Conservation (phyloP, 2,888 invertebrate genomes). For the Apocheima hispidaria region DNA sequence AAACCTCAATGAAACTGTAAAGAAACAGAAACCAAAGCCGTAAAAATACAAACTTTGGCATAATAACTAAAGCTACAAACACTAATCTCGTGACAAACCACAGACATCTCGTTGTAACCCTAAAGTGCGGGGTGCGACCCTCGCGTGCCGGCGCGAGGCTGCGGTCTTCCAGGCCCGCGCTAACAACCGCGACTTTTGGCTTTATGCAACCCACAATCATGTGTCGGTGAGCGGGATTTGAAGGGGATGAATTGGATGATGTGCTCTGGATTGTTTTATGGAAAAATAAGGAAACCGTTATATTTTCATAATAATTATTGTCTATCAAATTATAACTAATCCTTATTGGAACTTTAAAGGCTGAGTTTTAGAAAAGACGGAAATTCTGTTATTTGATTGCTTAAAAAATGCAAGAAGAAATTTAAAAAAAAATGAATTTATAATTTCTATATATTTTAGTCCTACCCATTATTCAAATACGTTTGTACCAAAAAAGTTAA, state of each 20-base stretch:
- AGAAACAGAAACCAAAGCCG: too few species aligned
- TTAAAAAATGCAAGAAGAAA: too few species aligned
- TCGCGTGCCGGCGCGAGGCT: slow-evolving; percentile 37
- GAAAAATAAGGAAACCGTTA: neutral
- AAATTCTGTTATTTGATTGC: too few species aligned
- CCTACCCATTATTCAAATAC: too few species aligned
- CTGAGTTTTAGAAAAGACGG: too few species aligned
- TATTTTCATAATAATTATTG: too few species aligned
- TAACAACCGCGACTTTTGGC: slow-evolving; percentile 60
- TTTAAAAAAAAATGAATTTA: too few species aligned
- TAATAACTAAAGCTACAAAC: slow-evolving; percentile 51
- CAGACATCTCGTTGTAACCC: slow-evolving; percentile 58
- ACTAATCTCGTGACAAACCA: slow-evolving; percentile 50
- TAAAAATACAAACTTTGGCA: slow-evolving; percentile 43
- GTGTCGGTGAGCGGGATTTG: slow-evolving; percentile 18
- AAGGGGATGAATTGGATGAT: slow-evolving; percentile 50
- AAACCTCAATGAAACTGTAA: too few species aligned
- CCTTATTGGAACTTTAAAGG: too few species aligned
- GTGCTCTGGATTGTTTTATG: slow-evolving; percentile 16
- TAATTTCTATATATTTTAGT: too few species aligned
- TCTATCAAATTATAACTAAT: too few species aligned
- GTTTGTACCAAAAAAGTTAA: too few species aligned
- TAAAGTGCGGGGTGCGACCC: slow-evolving; percentile 64
- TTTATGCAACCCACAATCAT: slow-evolving; percentile 43
- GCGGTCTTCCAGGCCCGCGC: slow-evolving; percentile 37